Base-by-base conservation (phyloP, 2,113 vertebrate species). In the Phainopepla nitens region DNA sequence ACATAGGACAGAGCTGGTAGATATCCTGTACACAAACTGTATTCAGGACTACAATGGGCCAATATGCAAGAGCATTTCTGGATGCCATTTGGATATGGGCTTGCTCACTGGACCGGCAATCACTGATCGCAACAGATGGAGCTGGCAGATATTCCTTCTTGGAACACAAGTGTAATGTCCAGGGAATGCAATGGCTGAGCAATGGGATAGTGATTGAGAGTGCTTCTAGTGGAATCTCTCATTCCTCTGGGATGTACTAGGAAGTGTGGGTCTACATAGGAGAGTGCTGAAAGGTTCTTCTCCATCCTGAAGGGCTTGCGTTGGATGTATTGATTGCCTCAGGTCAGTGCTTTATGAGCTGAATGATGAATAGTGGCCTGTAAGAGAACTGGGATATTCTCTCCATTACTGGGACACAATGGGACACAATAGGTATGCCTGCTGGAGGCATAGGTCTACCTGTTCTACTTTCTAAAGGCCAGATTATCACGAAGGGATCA, bases 91-190 rank as follows among this genome's bases (percentile, higher is more conserved):
- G 78, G 62, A 70, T 83, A 45, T 73, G 60, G 60, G 86, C 76
- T 90, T 86, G 42, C 15, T 90, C 76, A 62, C n/a, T 73, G 80
- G 42, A 86, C 64, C 83, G 76, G 82, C 68, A 90, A 81, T 73
- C 86, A 88, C 60, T 90, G 86, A 64, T 41, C 56, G 47, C 79
- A 90, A 65, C 60, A 93, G 87, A 96, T 78, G 64, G 90, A 86
- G 42, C 33, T 83, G 62, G 92, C 27, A 80, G 51, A 62, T 90
- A 73, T 49, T 87, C 16, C 53, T 89, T 90, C 78, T 85, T 88
- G 75, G 62, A 86, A 72, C 77, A 94, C 33, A 8, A 86, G 47
- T 60, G 42, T 39, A 60, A 12, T 51, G 20, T 56, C 58, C 62
- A 91, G 78, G 39, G 75, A 95, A 90, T 58, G 58, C 44, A 36